Evolutionary conservation across 2,797 vertebrate species (phyloP).

Genomic region (Chloroceryle amazona): DNA sequence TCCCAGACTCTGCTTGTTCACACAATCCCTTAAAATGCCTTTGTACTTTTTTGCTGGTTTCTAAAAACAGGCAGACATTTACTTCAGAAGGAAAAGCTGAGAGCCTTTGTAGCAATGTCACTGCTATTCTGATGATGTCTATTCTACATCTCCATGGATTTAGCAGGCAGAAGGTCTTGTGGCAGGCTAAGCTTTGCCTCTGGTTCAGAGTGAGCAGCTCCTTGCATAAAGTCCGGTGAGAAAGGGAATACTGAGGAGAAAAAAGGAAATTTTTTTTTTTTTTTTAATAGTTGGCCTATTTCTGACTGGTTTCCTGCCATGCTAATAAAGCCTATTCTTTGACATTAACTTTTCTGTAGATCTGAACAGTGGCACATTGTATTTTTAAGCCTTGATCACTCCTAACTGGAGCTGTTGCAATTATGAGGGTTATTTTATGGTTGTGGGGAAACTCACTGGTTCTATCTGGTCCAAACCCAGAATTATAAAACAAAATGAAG

Average conservation of each 20-base stretch:
- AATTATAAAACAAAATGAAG: background rate
- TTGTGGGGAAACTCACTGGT: background rate
- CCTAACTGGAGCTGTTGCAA: background rate
- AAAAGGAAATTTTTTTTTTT: background rate
- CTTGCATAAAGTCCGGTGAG: background rate
- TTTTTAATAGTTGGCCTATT: background rate
- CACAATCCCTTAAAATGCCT: background rate
- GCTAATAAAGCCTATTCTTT: background rate
- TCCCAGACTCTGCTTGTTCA: background rate
- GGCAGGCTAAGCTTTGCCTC: background rate
- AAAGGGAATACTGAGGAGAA: background rate
- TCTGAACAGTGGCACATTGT: background rate
- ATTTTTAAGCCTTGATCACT: background rate
- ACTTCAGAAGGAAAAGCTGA: background rate
- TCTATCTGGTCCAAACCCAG: background rate
- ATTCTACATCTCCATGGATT: background rate
- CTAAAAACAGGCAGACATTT: background rate
- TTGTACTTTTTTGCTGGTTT: background rate
- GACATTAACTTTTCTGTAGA: background rate
- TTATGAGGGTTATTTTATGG: background rate
- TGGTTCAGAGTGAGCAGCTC: conserved; percentile 1
- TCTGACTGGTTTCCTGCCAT: background rate
- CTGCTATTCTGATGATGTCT: background rate
- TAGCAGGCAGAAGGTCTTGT: background rate
- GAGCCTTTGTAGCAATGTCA: background rate